Conservation (phyloP, 2,888 invertebrate genomes). For the Carterocephalus palaemon region DNA sequence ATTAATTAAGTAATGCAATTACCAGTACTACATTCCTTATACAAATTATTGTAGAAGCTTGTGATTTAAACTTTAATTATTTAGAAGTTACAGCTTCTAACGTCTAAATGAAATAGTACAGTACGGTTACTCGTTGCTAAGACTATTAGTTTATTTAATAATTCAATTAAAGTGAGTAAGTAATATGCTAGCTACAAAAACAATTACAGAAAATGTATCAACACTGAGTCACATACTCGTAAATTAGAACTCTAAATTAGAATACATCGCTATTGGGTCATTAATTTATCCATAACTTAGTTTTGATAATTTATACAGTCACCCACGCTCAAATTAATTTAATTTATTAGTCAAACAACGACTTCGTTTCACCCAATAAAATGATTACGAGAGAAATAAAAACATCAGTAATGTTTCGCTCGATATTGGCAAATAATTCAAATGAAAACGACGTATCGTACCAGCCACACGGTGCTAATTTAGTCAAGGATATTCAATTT, state of each 20-base stretch:
- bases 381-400: too few relatives aligned
- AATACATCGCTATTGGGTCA: too few relatives aligned
- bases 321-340: background rate
- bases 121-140: too few relatives aligned
- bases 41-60: slow-evolving; percentile 39
- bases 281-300: background rate
- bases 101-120: slow-evolving; percentile 31
- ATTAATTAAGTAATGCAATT: slow-evolving; percentile 66
- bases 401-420: too few relatives aligned
- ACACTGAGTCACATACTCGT: too few relatives aligned
- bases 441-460: slow-evolving; percentile 45
- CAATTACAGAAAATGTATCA: too few relatives aligned
- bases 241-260: too few relatives aligned
- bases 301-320: background rate
- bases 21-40: slow-evolving; percentile 51
- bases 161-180: too few relatives aligned
- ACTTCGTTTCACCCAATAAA: background rate
- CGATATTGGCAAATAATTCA: too few relatives aligned
- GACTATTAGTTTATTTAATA: too few relatives aligned
- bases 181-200: too few relatives aligned
- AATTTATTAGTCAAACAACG: slow-evolving; percentile 8
- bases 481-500: slow-evolving; percentile 41
- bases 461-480: slow-evolving; percentile 36
- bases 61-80: slow-evolving; percentile 38
- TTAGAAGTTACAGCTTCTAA: slow-evolving; percentile 15